Conservation (phyloP, 2,888 invertebrate species). For the Ceriagrion tenellum region DNA sequence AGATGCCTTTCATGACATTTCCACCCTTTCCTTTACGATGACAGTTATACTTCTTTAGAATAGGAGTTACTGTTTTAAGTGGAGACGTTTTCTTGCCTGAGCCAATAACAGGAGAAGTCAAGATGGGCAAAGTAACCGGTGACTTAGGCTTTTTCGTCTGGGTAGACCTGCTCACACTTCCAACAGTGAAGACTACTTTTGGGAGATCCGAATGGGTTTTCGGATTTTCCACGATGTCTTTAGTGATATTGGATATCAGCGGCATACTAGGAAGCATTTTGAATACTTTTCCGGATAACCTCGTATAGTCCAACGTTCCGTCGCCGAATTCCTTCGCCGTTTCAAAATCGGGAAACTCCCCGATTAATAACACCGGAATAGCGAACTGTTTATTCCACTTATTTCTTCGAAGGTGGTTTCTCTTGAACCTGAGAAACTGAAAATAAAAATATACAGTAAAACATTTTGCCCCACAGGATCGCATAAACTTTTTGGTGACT, state of each 20-base stretch:
- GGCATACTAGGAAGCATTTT: constrained; percentile 63
- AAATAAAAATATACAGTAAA: background rate
- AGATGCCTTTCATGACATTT: constrained; percentile 33
- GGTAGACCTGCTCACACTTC: constrained; percentile 4
- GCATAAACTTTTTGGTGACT: too few relatives aligned
- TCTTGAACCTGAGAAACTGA: background rate
- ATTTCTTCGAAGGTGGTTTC: background rate
- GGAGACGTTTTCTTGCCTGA: constrained; percentile 70
- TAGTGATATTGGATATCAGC: constrained; percentile 29
- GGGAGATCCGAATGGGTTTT: background rate
- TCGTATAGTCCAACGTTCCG: constrained; percentile 10
- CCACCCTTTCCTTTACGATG: constrained; percentile 70
- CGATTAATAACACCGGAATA: constrained; percentile 43
- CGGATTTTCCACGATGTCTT: constrained; percentile 30
- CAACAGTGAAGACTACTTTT: constrained; percentile 38
- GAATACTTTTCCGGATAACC: constrained; percentile 36
- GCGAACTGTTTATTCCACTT: constrained; percentile 33
- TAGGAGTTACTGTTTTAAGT: constrained; percentile 71
- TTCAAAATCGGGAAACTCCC: constrained; percentile 51
- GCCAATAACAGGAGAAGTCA: constrained; percentile 4
- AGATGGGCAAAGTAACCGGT: constrained; percentile 6
- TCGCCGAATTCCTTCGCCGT: constrained; percentile 28
- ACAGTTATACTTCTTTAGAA: constrained; percentile 70
- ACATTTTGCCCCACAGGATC: too few relatives aligned
- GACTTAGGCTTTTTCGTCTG: background rate